Base-by-base conservation (phyloP, 1,140 invertebrate species). In the Mamestra configurata region DNA sequence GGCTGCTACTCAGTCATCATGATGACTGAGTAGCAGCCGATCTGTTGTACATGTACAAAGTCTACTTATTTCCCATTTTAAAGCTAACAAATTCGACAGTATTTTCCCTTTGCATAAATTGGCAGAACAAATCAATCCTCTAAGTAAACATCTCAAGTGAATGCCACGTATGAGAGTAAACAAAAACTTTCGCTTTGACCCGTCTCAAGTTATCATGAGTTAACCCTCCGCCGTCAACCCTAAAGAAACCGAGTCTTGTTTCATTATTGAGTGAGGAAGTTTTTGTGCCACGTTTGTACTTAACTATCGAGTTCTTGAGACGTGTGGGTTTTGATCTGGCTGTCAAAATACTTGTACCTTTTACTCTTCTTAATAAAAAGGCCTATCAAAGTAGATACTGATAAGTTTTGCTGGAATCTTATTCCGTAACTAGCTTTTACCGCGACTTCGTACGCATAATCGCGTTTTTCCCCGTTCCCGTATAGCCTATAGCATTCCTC, bases 151-250 rank as follows among this genome's bases (percentile, higher is more conserved):
- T 53, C 20, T 43, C 10, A 10, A 43, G 40, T 43, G 11, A 43
- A 43, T 10, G 40, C 40, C 40, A 53, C 22, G 51, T 22, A 22
- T 53, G n/a, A 53, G 37, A 68, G 64, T 68, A 43, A 68, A 43
- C 2, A 53, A 1, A 53, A 53, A 53, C 7, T 53, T 43, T 53
- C 18, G 51, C 51, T 7, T 22, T 8, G 51, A 53, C 8, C 18
- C 15, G 46, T 15, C 15, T 49, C 51, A 53, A 53, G 51, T 53
- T 53, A 53, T 53, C 18, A 22, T 20, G 11, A 53, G 51, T 24
- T 53, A 22, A 53, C 18, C 51, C 18, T 20, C 51, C 18, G 18
- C 15, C 4, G 18, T 53, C 51, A 22, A 18, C 37, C 37, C 37
- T 10, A 51, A 51, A 51, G 31, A 11, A 37, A 43, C 61, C 7